Conservation (phyloP, 2,113 vertebrate genomes). For the Procavia capensis region DNA sequence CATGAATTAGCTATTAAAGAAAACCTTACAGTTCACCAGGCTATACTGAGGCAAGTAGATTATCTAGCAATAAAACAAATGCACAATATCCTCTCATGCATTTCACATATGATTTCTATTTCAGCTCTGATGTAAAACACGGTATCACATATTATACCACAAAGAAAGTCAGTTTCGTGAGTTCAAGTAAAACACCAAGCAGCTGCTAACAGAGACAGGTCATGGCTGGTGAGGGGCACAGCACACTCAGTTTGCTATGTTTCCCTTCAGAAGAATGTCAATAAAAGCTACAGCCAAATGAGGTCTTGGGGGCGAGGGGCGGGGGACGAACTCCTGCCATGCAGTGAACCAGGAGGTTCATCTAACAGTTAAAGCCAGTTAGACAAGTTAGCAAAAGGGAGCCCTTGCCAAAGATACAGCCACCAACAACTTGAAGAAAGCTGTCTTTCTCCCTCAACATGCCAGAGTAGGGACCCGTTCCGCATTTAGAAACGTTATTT, state of each 20-base stretch:
- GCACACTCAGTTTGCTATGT: slow-evolving; percentile 48
- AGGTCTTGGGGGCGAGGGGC: neutral
- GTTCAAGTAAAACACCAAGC: slow-evolving; percentile 77
- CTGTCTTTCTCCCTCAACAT: slow-evolving; percentile 59
- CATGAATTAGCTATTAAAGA: neutral
- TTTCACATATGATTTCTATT: slow-evolving; percentile 83
- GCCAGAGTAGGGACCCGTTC: slow-evolving; percentile 60
- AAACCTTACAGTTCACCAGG: slow-evolving; percentile 11
- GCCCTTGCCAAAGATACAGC: slow-evolving; percentile 35
- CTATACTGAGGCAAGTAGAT: neutral
- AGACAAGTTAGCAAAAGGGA: slow-evolving; percentile 70
- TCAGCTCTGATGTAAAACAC: slow-evolving; percentile 82
- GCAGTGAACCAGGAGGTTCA: slow-evolving; percentile 63
- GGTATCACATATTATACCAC: slow-evolving; percentile 77
- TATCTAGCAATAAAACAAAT: slow-evolving; percentile 38
- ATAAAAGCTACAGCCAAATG: slow-evolving; percentile 79
- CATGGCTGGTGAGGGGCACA: slow-evolving; percentile 72
- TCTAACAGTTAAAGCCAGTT: slow-evolving; percentile 54
- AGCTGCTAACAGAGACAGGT: slow-evolving; percentile 80
- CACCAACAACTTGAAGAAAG: slow-evolving; percentile 75
- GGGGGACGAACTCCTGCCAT: neutral
- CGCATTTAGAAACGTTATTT: slow-evolving; percentile 76
- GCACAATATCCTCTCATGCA: slow-evolving; percentile 60
- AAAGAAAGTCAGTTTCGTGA: slow-evolving; percentile 82
- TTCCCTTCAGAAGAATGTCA: slow-evolving; percentile 80